Conservation (phyloP, 2,797 vertebrate species). For the Xenentodon cancila region DNA sequence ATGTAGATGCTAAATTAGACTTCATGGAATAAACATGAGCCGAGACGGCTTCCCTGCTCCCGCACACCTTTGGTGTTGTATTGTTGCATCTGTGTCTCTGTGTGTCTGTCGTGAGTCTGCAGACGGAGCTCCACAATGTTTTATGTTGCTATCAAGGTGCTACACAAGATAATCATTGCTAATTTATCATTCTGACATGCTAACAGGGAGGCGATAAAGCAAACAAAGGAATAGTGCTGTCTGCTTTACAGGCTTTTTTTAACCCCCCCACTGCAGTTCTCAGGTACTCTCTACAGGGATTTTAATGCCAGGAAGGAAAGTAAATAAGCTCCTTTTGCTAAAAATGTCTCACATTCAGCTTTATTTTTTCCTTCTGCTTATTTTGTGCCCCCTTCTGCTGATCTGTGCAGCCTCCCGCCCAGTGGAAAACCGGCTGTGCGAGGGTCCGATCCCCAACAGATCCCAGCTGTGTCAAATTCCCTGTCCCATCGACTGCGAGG, state of each 20-base stretch:
- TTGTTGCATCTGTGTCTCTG: constrained; percentile 15
- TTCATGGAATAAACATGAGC: constrained; percentile 61
- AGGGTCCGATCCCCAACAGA: constrained; percentile 84
- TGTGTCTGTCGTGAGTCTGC: constrained; percentile 32
- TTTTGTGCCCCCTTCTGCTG: constrained; percentile 2
- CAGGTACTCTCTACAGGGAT: constrained; percentile 40
- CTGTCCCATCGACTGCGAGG: constrained; percentile 93
- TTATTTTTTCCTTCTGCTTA: constrained; percentile 22
- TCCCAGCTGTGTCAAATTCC: constrained; percentile 93
- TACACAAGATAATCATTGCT: constrained; percentile 59
- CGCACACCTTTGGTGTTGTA: constrained; percentile 37
- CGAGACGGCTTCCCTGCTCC: constrained; percentile 29
- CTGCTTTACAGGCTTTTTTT: constrained; percentile 36
- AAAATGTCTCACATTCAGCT: constrained; percentile 7
- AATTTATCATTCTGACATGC: constrained; percentile 74
- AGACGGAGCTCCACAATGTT: constrained; percentile 40
- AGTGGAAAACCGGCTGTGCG: constrained; percentile 87
- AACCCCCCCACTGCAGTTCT: constrained; percentile 11
- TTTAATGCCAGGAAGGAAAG: constrained; percentile 41
- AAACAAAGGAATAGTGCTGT: constrained; percentile 56
- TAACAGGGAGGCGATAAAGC: constrained; percentile 61
- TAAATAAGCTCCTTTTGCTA: constrained; percentile 38
- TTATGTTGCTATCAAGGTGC: constrained; percentile 47
- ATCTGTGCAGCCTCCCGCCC: constrained; percentile 87
- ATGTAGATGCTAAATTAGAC: constrained; percentile 46